These are phyloP conservation scores for Aeoliscus strigatus DNA, from an alignment of 2,797 vertebrate species.

Conservation along the genomic window DNA sequence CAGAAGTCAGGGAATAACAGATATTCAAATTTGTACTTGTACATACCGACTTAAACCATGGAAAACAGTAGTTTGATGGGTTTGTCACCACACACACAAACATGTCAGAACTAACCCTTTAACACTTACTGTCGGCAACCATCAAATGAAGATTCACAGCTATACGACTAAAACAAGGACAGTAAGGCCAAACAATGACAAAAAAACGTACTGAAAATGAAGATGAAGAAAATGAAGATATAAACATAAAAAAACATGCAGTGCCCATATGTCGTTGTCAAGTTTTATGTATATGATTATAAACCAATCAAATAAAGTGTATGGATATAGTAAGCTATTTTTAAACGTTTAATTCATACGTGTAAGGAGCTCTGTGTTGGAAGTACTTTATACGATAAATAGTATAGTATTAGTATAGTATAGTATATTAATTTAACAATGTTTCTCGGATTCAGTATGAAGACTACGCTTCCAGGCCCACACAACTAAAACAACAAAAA, in stretches of 20 bases:
- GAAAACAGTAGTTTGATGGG: constrained; percentile 10
- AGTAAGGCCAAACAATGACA: background rate
- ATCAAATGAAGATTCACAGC: background rate
- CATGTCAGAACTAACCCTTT: background rate
- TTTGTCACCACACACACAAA: constrained; percentile 3
- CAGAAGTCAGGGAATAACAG: background rate
- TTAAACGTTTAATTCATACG: too few species aligned
- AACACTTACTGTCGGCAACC: background rate
- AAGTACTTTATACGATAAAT: too few species aligned
- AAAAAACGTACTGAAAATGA: background rate
- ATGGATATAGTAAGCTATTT: too few species aligned
- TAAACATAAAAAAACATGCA: too few species aligned
- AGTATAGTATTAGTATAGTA: too few species aligned
- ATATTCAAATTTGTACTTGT: background rate
- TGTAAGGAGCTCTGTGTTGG: too few species aligned
- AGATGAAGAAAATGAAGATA: too few species aligned
- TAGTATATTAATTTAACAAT: too few species aligned
- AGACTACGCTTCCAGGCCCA: background rate
- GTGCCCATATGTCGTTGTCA: too few species aligned
- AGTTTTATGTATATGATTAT: too few species aligned
- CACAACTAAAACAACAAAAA: background rate
- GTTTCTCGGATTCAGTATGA: background rate
- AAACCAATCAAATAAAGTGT: too few species aligned
- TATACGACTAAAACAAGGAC: background rate
- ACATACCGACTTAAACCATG: constrained; percentile 1